Evolutionary conservation across 2,113 vertebrate genomes (phyloP).

Genomic region (Coryphaenoides rupestris): DNA sequence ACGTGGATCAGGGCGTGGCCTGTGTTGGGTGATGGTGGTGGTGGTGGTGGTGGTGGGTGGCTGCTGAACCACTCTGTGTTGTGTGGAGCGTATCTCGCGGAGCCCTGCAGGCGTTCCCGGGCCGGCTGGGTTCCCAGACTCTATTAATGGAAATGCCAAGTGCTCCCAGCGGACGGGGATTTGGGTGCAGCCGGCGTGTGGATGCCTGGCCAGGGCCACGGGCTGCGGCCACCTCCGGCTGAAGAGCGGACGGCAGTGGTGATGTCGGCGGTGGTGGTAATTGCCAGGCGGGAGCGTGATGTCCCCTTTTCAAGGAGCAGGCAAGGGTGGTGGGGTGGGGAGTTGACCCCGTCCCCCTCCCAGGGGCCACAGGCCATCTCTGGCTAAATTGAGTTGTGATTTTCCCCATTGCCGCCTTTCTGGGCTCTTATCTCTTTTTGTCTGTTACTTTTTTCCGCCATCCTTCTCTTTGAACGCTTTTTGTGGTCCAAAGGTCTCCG

Average conservation of each 20-base stretch:
- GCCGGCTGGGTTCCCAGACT: conserved; percentile 33
- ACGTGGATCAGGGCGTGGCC: no score
- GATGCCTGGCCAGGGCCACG: conserved; percentile 14
- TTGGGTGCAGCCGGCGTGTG: conserved; percentile 18
- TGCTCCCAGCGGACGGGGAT: conserved; percentile 28
- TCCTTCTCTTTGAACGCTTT: no score
- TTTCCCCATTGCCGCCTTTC: neutral
- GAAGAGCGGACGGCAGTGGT: conserved; percentile 9
- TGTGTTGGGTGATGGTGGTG: no score
- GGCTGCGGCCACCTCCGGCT: conserved; percentile 4
- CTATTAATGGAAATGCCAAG: conserved; percentile 57
- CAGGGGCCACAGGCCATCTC: conserved; percentile 37
- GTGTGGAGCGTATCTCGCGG: neutral
- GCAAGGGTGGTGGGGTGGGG: no score
- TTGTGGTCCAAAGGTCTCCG: no score
- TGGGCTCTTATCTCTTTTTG: neutral
- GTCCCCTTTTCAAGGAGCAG: conserved; percentile 33
- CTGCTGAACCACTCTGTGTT: neutral
- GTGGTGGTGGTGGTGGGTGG: no score
- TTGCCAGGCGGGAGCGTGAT: conserved; percentile 25
- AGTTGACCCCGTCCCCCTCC: conserved; percentile 7
- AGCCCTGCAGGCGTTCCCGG: conserved; percentile 33
- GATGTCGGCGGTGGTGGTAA: no score
- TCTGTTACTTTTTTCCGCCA: neutral
- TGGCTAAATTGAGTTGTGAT: conserved; percentile 36